These are phyloP conservation scores for Xiphophorus hellerii DNA, from an alignment of 2,113 vertebrate genomes.

Conservation along the genomic window DNA sequence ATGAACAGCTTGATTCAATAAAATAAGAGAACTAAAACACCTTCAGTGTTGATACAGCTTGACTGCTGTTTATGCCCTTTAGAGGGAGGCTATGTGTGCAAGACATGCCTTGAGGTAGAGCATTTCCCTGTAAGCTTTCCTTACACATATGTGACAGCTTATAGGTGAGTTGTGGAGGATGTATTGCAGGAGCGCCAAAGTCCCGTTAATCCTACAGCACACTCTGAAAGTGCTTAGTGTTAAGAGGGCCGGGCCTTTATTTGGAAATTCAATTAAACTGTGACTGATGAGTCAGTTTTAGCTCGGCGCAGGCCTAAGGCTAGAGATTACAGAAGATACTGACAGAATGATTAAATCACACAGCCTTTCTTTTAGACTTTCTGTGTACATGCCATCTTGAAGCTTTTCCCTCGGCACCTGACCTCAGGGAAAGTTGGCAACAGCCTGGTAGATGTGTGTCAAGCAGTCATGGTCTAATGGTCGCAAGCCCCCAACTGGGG, in stretches of 20 bases:
- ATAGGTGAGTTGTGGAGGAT: constrained; percentile 48
- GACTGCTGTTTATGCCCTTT: not conserved
- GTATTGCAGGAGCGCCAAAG: constrained; percentile 38
- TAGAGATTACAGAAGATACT: constrained; percentile 47
- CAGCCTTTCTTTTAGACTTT: constrained; percentile 22
- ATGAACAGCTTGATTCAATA: not conserved
- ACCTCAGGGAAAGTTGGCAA: constrained; percentile 52
- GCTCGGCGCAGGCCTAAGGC: constrained; percentile 23
- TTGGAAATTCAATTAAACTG: constrained; percentile 60
- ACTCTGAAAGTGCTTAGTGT: constrained; percentile 37
- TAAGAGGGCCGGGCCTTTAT: constrained; percentile 39
- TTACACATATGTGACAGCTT: constrained; percentile 34
- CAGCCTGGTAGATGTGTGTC: constrained; percentile 40
- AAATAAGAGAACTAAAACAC: not conserved
- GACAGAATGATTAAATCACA: constrained; percentile 35
- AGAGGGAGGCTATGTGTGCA: not conserved
- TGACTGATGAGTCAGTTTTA: constrained; percentile 47
- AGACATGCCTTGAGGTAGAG: not conserved
- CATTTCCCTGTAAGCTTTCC: constrained; percentile 11
- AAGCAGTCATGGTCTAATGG: constrained; percentile 56
- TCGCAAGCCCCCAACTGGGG: constrained; percentile 48
- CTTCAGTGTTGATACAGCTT: constrained; percentile 2
- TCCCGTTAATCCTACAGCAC: constrained; percentile 49
- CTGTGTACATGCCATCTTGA: constrained; percentile 23
- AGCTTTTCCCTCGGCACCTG: constrained; percentile 30